Base-by-base conservation (phyloP, 2,888 invertebrate genomes). In the Pseudococcus jackbeardsleyi region DNA sequence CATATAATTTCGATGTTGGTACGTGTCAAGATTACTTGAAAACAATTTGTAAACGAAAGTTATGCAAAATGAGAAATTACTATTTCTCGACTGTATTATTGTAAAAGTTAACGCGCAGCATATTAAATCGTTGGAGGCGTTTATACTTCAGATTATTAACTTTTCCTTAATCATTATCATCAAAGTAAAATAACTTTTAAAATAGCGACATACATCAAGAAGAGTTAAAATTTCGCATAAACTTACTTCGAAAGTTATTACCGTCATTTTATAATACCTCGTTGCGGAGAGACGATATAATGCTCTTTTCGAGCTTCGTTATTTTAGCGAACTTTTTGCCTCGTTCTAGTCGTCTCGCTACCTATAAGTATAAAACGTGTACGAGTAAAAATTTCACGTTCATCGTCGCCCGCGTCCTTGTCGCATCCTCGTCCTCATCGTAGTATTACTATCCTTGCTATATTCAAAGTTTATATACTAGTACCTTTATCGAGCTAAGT, bases 131-230 rank as follows among this genome's bases (percentile, higher is more conserved):
- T 85, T 85, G 85, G 48, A 48, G 54, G 88, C 54, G 79, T 82
- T 79, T 82, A 88, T 79, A 88, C 88, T 88, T 79, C 77, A 79
- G 50, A 88, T 88, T 88, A 77, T 88, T 82, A 88, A 88, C 88
- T 88, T 88, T 88, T 88, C 82, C 88, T 54, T 88, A 88, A 88
- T 88, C 88, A 88, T 88, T 88, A 88, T 88, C 88, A 88, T 88
- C 88, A 88, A 88, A 88, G 88, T 42, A 54, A 88, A 88, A 82
- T 88, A 88, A 88, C 88, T 88, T 88, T 88, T 88, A 54, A 79
- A 88, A 88, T 82, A 82, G 88, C 88, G 88, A 88, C 88, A 59
- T 82, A 82, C 79, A 88, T 82, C 54, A 82, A 88, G 88, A 82
- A 88, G 82, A 88, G 88, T 88, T 88, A 50, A 88, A 88, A 88